phyloP scores from a whole-genome alignment of 2,113 vertebrate species.

The Camelus bactrianus region DNA sequence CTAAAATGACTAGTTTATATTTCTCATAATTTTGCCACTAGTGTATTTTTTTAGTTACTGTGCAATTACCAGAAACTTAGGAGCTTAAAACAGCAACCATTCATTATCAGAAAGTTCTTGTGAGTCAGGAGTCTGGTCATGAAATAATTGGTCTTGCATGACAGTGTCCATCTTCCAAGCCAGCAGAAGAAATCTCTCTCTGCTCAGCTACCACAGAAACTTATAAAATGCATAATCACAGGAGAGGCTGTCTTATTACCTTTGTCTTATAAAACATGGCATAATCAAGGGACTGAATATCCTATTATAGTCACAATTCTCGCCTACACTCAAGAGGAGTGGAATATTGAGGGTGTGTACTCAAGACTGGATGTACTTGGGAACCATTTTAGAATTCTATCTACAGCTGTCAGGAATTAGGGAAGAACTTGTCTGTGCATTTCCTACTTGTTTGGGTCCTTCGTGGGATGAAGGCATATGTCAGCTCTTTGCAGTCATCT shows the following conservation, averaged over 20 bases:
- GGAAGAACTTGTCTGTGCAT: background rate
- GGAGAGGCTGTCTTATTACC: background rate
- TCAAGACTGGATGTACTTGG: background rate
- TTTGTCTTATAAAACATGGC: background rate
- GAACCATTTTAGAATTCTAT: background rate
- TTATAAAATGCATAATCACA: background rate
- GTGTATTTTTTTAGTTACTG: background rate
- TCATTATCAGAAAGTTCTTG: background rate
- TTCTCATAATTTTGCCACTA: background rate
- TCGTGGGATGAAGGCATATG: rapidly evolving
- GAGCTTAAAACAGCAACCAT: background rate
- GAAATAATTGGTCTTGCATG: background rate
- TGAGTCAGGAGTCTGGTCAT: background rate
- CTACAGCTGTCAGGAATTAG: background rate
- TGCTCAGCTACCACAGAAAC: background rate
- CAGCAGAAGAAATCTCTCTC: background rate
- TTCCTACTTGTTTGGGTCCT: background rate
- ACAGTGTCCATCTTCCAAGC: background rate
- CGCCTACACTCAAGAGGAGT: background rate
- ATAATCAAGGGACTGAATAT: background rate
- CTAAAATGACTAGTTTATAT: background rate
- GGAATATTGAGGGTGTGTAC: background rate
- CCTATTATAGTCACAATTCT: background rate
- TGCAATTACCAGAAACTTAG: background rate
- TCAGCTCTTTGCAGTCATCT: background rate